These are phyloP conservation scores for Myathropa florea DNA, from an alignment of 2,888 invertebrate genomes.

Conservation along the genomic window DNA sequence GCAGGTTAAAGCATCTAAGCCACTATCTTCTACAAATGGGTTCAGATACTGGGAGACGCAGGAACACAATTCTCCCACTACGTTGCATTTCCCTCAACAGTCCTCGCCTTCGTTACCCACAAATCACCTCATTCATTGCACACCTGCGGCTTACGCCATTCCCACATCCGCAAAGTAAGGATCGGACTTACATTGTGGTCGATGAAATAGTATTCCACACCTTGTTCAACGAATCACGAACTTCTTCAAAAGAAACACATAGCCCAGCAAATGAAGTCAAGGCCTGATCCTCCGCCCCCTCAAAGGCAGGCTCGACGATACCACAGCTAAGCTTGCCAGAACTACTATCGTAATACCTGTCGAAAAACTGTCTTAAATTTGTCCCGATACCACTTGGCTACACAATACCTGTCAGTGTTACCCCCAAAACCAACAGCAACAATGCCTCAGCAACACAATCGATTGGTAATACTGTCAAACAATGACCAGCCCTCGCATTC, in stretches of 20 bases:
- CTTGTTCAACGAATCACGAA: not conserved
- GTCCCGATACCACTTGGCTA: constrained; percentile 62
- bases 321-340: not conserved
- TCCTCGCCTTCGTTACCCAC: not conserved
- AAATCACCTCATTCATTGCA: not conserved
- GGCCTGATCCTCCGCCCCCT: not conserved
- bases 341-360: constrained; percentile 48
- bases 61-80: too few relatives aligned
- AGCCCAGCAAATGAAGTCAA: not conserved
- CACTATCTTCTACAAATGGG: too few relatives aligned
- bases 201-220: not conserved
- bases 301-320: not conserved
- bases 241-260: not conserved
- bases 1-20: too few relatives aligned
- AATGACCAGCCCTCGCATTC: constrained; percentile 62
- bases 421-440: constrained; percentile 12
- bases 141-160: not conserved
- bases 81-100: not conserved
- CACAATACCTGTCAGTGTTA: constrained; percentile 58
- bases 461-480: constrained; percentile 52
- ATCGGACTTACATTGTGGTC: not conserved
- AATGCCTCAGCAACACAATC: not conserved
- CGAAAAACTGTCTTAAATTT: constrained; percentile 62
- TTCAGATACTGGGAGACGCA: too few relatives aligned
- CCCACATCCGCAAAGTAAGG: not conserved